Evolutionary conservation across 2,888 invertebrate species (phyloP).

Genomic region (Aphelenchoides bicaudatus): DNA sequence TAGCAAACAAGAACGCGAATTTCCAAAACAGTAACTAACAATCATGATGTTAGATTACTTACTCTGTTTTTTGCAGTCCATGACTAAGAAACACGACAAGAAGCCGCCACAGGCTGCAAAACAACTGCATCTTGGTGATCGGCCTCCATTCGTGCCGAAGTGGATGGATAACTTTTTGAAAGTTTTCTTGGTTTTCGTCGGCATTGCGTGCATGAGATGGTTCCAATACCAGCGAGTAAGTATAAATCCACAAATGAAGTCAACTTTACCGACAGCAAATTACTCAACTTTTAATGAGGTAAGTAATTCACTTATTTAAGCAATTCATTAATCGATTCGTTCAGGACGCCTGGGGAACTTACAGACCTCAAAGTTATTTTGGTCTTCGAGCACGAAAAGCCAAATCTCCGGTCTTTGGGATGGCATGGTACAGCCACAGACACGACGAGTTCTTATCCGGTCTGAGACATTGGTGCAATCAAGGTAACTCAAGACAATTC

Average conservation of each 20-base stretch:
- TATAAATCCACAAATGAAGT: slow-evolving; percentile 12
- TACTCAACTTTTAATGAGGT: slow-evolving; percentile 24
- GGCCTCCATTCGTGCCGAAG: slow-evolving; percentile 14
- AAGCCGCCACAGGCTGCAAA: slow-evolving; percentile 7
- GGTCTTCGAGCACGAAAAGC: slow-evolving; percentile 86
- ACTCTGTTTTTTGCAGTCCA: not conserved
- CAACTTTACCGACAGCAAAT: slow-evolving; percentile 28
- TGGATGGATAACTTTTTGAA: slow-evolving; percentile 3
- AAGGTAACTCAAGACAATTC: slow-evolving; percentile 61
- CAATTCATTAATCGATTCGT: slow-evolving; percentile 23
- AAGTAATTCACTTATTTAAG: slow-evolving; percentile 2
- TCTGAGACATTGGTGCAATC: slow-evolving; percentile 81
- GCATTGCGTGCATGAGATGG: slow-evolving; percentile 1
- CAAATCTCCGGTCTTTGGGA: slow-evolving; percentile 80
- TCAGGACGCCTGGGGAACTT: slow-evolving; percentile 76
- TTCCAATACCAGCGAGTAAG: not conserved
- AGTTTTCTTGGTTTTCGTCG: not conserved
- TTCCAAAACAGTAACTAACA: not conserved
- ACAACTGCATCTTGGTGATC: slow-evolving; percentile 10
- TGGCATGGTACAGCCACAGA: slow-evolving; percentile 89
- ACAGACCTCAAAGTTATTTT: slow-evolving; percentile 80
- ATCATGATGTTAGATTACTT: not conserved
- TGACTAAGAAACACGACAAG: slow-evolving; percentile 12
- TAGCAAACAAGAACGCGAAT: too few species aligned
- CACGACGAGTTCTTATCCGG: slow-evolving; percentile 11